Evolutionary conservation across 2,888 invertebrate species (phyloP).

Genomic region (Sphaerophoria rueppellii): DNA sequence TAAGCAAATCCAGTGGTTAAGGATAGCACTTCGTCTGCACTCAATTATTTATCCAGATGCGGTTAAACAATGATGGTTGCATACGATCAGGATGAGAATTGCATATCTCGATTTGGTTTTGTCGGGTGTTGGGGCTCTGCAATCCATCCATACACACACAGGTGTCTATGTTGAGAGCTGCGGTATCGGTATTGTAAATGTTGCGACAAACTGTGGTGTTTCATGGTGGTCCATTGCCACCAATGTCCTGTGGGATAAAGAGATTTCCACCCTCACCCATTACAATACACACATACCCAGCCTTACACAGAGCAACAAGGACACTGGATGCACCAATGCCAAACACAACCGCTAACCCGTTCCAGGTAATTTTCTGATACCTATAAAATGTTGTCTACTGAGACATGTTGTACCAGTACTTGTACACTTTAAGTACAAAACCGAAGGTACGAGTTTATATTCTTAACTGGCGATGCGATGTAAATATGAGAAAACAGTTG

Average conservation of each 20-base stretch:
- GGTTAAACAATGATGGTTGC: conserved; percentile 70
- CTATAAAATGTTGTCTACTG: conserved; percentile 42
- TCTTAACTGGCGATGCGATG: conserved; percentile 31
- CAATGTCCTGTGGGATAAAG: conserved; percentile 51
- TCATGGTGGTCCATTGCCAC: conserved; percentile 57
- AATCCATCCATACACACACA: background rate
- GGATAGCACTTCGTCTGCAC: conserved; percentile 73
- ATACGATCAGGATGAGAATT: conserved; percentile 67
- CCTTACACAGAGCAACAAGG: background rate
- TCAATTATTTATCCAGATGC: conserved; percentile 73
- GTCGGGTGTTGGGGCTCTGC: conserved; percentile 1
- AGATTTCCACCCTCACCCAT: conserved; percentile 31
- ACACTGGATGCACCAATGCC: conserved; percentile 16
- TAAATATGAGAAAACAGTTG: conserved; percentile 43
- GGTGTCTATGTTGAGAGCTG: conserved; percentile 39
- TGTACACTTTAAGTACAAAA: conserved; percentile 41
- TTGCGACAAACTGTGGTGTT: conserved; percentile 70
- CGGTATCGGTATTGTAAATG: conserved; percentile 64
- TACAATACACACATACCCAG: conserved; percentile 5
- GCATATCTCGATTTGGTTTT: conserved; percentile 65
- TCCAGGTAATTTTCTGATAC: conserved; percentile 3
- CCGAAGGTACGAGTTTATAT: conserved; percentile 3
- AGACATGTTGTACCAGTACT: conserved; percentile 40
- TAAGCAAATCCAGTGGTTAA: conserved; percentile 72
- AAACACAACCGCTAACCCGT: conserved; percentile 40